Evolutionary conservation across 2,797 vertebrate genomes (phyloP).

Genomic region (Myotis findleyi): DNA sequence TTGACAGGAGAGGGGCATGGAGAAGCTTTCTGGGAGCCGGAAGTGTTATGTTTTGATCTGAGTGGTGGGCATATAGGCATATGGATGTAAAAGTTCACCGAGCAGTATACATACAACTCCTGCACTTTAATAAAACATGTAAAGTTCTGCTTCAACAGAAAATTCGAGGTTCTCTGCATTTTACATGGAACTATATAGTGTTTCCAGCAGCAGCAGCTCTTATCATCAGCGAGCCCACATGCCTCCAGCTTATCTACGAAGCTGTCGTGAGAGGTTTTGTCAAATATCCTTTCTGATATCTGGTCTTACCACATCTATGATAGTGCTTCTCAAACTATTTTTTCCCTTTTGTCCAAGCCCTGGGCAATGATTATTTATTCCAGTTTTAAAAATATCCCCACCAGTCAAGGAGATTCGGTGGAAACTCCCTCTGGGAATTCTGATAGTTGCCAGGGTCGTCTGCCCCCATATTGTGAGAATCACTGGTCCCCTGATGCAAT

Average conservation of each 20-base stretch:
- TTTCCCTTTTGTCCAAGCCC: neutral
- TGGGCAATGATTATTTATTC: neutral
- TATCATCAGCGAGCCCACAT: neutral
- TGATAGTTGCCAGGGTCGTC: neutral
- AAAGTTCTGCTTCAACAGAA: neutral
- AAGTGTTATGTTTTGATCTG: neutral
- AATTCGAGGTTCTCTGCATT: neutral
- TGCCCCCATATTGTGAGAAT: neutral
- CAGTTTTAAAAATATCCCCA: neutral
- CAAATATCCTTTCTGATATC: neutral
- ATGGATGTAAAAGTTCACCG: neutral
- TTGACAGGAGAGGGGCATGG: neutral
- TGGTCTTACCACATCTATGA: neutral
- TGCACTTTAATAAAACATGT: neutral
- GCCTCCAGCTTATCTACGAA: neutral
- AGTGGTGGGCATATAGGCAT: neutral
- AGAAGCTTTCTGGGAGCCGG: neutral
- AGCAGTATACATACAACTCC: neutral
- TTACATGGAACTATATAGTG: neutral
- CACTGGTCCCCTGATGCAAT: neutral
- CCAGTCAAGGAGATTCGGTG: neutral
- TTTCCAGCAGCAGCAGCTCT: neutral
- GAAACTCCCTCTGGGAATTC: slow-evolving; percentile 17
- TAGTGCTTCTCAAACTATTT: neutral
- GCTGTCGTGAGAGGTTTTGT: neutral